phyloP scores from a whole-genome alignment of 2,888 invertebrate species.

The Drosophila suboccidentalis region DNA sequence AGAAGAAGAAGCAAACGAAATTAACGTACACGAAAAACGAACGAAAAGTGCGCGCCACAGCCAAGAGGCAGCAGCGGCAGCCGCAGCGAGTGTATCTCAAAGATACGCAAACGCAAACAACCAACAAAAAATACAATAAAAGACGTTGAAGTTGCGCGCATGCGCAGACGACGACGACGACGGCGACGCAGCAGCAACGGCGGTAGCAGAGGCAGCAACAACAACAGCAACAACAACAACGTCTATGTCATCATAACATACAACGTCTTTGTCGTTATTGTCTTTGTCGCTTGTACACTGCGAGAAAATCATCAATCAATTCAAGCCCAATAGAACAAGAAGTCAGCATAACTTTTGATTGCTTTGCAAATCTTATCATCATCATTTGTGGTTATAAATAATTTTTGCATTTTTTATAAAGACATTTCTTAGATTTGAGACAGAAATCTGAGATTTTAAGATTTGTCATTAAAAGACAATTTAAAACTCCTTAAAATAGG shows the following conservation, averaged over 20 bases:
- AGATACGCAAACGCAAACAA: constrained; percentile 58
- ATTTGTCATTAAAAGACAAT: too few species aligned
- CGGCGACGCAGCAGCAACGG: constrained; percentile 21
- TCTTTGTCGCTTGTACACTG: constrained; percentile 42
- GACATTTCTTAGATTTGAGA: too few species aligned
- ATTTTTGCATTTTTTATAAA: too few species aligned
- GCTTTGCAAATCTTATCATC: not conserved
- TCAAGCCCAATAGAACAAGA: not conserved
- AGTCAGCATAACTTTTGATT: not conserved
- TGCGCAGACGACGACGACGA: constrained; percentile 39
- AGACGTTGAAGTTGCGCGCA: constrained; percentile 50
- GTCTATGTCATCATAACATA: constrained; percentile 73
- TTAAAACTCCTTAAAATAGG: too few species aligned
- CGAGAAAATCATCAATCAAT: constrained; percentile 2
- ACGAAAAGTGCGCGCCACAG: constrained; percentile 49
- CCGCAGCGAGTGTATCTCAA: constrained; percentile 53
- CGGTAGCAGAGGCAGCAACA: constrained; percentile 23
- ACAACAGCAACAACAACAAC: constrained; percentile 8
- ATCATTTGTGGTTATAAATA: not conserved
- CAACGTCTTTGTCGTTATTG: constrained; percentile 40
- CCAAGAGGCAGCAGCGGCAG: constrained; percentile 35
- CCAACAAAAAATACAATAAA: constrained; percentile 13
- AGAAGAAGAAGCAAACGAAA: constrained; percentile 59
- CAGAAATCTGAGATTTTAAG: too few species aligned
- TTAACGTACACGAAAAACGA: constrained; percentile 25